Evolutionary conservation across 2,888 invertebrate genomes (phyloP).

Genomic region (Phanerotoma sp.): DNA sequence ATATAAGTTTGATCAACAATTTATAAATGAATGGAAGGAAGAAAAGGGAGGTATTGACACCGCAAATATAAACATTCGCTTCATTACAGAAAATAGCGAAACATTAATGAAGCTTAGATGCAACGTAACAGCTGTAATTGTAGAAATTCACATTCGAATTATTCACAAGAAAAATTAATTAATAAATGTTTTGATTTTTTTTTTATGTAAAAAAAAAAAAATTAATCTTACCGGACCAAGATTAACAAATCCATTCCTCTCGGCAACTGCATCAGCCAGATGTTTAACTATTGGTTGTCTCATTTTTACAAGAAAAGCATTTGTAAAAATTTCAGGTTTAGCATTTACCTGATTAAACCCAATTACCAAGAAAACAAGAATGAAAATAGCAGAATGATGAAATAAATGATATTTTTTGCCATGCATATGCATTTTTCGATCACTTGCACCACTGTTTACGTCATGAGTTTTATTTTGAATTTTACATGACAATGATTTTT

Average conservation of each 20-base stretch:
- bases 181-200: not conserved
- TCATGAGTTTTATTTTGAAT: too few relatives aligned
- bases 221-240: conserved; percentile 83
- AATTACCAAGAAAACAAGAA: conserved; percentile 28
- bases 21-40: too few relatives aligned
- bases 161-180: too few relatives aligned
- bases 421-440: conserved; percentile 1
- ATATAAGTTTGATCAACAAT: too few relatives aligned
- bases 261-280: conserved; percentile 80
- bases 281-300: conserved; percentile 74
- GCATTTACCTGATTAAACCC: conserved; percentile 30
- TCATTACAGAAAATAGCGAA: too few relatives aligned
- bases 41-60: too few relatives aligned
- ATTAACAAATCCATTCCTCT: conserved; percentile 90
- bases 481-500: too few relatives aligned
- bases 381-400: conserved; percentile 18
- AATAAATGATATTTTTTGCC: not conserved
- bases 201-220: not conserved
- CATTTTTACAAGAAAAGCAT: conserved; percentile 91
- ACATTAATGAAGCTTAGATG: too few relatives aligned
- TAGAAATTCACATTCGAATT: too few relatives aligned
- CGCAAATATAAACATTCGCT: too few relatives aligned
- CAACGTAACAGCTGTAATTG: too few relatives aligned
- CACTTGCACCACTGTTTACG: too few relatives aligned
- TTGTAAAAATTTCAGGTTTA: conserved; percentile 81